Base-by-base conservation (phyloP, 2,113 vertebrate species). In the Daphoenositta chrysoptera region DNA sequence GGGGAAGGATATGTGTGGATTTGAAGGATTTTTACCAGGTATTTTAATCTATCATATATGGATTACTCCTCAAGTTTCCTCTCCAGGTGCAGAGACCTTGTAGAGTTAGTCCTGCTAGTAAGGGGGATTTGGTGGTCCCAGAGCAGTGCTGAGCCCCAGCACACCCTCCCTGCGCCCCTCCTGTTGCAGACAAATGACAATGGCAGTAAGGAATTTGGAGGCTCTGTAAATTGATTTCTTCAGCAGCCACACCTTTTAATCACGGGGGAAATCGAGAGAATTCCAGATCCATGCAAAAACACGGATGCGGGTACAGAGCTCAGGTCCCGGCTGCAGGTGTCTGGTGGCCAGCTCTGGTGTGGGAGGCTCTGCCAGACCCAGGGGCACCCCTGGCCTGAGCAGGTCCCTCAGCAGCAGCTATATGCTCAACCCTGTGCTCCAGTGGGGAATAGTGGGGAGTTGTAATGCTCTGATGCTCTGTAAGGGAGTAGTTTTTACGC, bases 231-330 rank as follows among this genome's bases (percentile, higher is more conserved):
- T 68, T 94, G 78, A 89, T 96, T 96, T 93, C 69, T 94, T 95
- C 89, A 92, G 83, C 91, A 94, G 91, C 96, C 95, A 86, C 95
- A 94, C 94, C 95, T 97, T 93, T 86, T 94, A 95, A 90, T 92
- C 83, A 66, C 21, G 4, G 40, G 11, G 83, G 50, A 87, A 64
- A 81, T 89, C 80, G 87, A 44, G 83, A 81, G 72, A 48, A 56
- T 89, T 92, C 64, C 69, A 93, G 69, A 66, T 35, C 47, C 51
- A 2, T 40, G 51, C 10, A 10, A 86, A 86, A 90, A 54, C 47
- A 87, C 4, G 53, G 33, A 2, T 3, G 2, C 5, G 54, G 3
- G 16, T 90, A 56, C 7, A 6, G 60, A 82, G 47, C 42, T 39
- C 30, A 16, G 33, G 53, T 91, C 72, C 31, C 0, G 0, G 22